phyloP scores from a whole-genome alignment of 2,888 invertebrate species.

The Ormyrus thymus region DNA sequence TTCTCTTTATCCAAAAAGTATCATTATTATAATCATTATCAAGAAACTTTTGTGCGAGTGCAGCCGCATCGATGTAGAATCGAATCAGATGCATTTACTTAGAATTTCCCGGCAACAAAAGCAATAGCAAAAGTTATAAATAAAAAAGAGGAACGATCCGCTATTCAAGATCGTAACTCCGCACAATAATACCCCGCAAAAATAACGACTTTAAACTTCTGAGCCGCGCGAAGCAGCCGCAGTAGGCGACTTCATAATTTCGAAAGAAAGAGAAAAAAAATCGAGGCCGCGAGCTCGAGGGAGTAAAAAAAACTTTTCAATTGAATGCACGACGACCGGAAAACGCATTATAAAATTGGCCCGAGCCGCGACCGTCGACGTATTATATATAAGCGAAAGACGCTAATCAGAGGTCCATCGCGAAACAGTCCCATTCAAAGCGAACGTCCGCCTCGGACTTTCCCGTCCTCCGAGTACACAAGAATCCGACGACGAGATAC shows the following conservation, averaged over 20 bases:
- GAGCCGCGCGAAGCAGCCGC: background rate
- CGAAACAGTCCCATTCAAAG: background rate
- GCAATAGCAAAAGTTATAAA: too few species aligned
- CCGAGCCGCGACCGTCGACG: too few species aligned
- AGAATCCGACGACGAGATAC: background rate
- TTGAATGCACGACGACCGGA: too few species aligned
- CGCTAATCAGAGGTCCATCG: constrained; percentile 31
- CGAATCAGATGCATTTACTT: too few species aligned
- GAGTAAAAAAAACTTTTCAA: background rate
- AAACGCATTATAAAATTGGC: too few species aligned
- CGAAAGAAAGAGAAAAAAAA: too few species aligned
- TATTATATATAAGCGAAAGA: background rate
- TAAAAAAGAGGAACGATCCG: background rate
- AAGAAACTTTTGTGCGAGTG: too few species aligned
- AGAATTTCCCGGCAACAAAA: too few species aligned
- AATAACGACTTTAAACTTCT: background rate
- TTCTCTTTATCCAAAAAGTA: too few species aligned
- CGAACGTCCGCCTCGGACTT: background rate
- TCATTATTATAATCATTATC: too few species aligned
- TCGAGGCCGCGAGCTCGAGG: background rate
- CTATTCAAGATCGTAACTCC: background rate
- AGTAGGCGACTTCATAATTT: too few species aligned
- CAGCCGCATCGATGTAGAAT: too few species aligned
- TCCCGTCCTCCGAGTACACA: background rate
- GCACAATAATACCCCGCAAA: background rate